Conservation (phyloP, 2,888 invertebrate species). For the Cerastis rubricosa region DNA sequence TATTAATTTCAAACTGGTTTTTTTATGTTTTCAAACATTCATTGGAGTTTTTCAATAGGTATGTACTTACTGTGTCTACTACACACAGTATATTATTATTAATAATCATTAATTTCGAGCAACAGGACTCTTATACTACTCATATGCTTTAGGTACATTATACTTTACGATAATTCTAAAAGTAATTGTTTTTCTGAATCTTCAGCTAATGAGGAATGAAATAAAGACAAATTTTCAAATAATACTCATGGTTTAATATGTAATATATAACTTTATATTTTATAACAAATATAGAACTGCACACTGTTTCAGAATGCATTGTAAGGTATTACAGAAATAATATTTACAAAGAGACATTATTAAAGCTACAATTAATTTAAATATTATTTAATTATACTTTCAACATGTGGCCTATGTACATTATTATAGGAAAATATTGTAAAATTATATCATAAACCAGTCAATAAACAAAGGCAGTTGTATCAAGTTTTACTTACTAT, state of each 20-base stretch:
- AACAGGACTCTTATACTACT: too few relatives aligned
- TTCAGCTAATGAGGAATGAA: constrained; percentile 14
- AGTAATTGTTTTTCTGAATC: neutral
- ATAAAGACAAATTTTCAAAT: constrained; percentile 63
- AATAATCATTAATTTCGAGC: too few relatives aligned
- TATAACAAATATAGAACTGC: constrained; percentile 90
- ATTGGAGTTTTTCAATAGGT: neutral
- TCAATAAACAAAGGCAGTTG: constrained; percentile 87
- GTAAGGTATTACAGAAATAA: constrained; percentile 79
- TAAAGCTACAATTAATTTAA: constrained; percentile 84
- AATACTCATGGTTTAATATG: constrained; percentile 70
- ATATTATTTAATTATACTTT: constrained; percentile 75
- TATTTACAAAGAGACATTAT: constrained; percentile 85
- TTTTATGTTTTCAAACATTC: neutral
- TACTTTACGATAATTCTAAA: too few relatives aligned
- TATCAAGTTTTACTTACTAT: constrained; percentile 71
- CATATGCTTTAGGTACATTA: neutral
- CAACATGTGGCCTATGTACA: constrained; percentile 67
- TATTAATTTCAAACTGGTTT: neutral
- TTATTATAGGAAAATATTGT: constrained; percentile 71
- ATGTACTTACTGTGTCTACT: neutral
- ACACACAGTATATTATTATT: too few relatives aligned
- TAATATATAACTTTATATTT: constrained; percentile 88
- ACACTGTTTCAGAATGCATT: constrained; percentile 81
- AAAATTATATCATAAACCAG: constrained; percentile 77